Evolutionary conservation across 2,888 invertebrate genomes (phyloP), one percentile per base, ranked within the genome.

Genomic region (Caenorhabditis afra): DNA sequence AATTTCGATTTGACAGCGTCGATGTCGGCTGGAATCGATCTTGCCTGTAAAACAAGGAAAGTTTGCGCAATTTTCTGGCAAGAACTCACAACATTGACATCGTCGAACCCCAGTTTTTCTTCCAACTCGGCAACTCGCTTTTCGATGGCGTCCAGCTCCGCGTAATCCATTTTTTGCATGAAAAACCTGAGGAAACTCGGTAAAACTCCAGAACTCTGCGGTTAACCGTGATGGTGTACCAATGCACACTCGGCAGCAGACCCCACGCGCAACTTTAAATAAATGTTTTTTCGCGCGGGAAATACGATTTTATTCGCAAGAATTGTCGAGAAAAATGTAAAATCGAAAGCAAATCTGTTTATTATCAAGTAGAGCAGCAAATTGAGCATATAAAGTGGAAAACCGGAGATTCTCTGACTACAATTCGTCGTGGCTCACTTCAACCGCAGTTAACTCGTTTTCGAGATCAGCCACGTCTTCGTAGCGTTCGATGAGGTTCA

Each of bases 401-500:
- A 29, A 29, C 29, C 29, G 29, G 29, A 5, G 29, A 29, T 29
- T 22, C 18, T 45, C 16, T 0, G 3, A 1, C 57, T 64, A 76
- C 35, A 76, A 35, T 41, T 76, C 76, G 11, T 76, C 67, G 11
- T 37, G n/a, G 16, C 52, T 67, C 55, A 45, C n/a, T 44, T 57
- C 55, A 1, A 58, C 50, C 8, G 52, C 41, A 35, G 58, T 55
- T 0, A 22, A 10, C 12, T 66, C 74, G 22, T 39, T 57, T 11
- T 64, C 68, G 12, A 76, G 49, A 18, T 76, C 68, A 10, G 47
- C 68, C 22, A 68, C 52, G 37, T 76, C 76, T 37, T 67, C 49
- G n/a, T 62, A 52, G 0, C 76, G 67, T 44, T 76, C 68, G 49
- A 61, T 18, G 41, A 67, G 76, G n/a, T 61, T 18, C 23, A 76